phyloP scores from a whole-genome alignment of 1,140 invertebrate species.

The Neuroterus valhalla region DNA sequence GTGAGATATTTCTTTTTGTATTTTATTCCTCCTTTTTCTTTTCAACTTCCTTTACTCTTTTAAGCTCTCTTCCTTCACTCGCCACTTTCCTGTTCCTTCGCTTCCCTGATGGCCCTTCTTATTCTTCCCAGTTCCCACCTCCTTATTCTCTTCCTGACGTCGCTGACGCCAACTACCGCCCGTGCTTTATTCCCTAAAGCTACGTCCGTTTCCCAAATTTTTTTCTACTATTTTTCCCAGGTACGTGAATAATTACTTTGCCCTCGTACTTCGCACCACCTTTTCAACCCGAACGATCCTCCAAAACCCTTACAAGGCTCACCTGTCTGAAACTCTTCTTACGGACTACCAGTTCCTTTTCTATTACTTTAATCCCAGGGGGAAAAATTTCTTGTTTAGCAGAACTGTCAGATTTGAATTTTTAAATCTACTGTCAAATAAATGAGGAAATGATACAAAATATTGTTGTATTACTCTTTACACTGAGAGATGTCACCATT shows the following conservation, averaged over 20 bases:
- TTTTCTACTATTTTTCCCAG: constrained; percentile 47
- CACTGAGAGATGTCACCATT: too few species aligned
- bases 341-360: constrained; percentile 28
- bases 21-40: constrained; percentile 32
- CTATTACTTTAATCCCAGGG: constrained; percentile 38
- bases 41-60: constrained; percentile 37
- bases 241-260: constrained; percentile 61
- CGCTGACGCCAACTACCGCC: constrained; percentile 14
- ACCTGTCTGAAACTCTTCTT: constrained; percentile 45
- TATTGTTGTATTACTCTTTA: too few species aligned
- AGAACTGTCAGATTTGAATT: too few species aligned
- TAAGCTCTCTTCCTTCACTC: constrained; percentile 31
- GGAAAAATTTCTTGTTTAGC: neutral
- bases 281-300: constrained; percentile 3
- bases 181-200: constrained; percentile 52
- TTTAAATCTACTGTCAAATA: too few species aligned
- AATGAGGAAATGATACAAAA: too few species aligned
- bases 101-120: constrained; percentile 39
- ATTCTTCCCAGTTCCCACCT: neutral
- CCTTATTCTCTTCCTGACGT: constrained; percentile 37
- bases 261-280: constrained; percentile 25
- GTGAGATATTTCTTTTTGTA: constrained; percentile 58
- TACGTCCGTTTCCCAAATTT: constrained; percentile 48
- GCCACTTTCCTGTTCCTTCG: constrained; percentile 48
- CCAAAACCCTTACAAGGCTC: constrained; percentile 25